Conservation (phyloP, 2,113 vertebrate genomes). For the Haemorhous mexicanus region DNA sequence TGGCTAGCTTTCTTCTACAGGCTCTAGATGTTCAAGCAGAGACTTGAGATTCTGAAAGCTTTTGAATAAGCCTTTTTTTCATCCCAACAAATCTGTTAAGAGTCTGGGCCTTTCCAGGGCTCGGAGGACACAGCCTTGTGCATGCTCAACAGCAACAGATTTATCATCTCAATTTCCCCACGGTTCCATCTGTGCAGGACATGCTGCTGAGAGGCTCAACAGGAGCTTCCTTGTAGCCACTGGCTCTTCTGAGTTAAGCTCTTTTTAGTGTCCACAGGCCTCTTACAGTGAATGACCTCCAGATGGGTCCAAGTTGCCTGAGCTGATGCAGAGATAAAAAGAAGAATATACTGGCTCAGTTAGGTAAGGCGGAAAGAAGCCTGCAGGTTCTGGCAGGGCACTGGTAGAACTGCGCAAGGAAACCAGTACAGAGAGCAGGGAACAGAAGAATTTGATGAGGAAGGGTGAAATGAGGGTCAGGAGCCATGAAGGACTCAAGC, state of each 20-base stretch:
- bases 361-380: not conserved
- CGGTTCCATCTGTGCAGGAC: not conserved
- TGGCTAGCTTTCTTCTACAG: not conserved
- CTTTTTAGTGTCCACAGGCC: not conserved
- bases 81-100: not conserved
- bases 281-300: not conserved
- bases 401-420: not conserved
- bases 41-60: not conserved
- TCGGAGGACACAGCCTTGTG: not conserved
- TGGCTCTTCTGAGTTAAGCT: not conserved
- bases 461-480: not conserved
- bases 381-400: not conserved
- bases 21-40: not conserved
- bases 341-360: not conserved
- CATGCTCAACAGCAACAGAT: not conserved
- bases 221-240: constrained; percentile 2
- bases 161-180: not conserved
- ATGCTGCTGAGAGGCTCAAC: not conserved
- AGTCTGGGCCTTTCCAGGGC: not conserved
- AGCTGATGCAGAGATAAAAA: not conserved
- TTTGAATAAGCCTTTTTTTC: not conserved
- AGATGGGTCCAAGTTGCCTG: not conserved
- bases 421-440: not conserved
- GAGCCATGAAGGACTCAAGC: not conserved
- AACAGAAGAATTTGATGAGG: not conserved